Conservation (phyloP, 1,140 invertebrate species). For the Calephelis nemesis region DNA sequence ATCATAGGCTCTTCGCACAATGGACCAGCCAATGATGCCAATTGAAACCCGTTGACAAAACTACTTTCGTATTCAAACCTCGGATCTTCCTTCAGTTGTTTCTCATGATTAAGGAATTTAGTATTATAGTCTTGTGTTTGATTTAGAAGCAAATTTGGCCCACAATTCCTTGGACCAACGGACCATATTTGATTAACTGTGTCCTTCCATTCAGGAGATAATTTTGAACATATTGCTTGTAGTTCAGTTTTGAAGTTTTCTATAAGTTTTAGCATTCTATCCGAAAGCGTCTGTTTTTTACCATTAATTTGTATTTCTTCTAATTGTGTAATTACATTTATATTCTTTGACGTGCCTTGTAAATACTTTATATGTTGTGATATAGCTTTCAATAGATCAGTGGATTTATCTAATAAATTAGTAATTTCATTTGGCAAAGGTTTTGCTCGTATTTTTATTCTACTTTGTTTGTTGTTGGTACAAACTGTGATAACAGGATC, state of each 20-base stretch:
- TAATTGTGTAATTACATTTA: slow-evolving; percentile 54
- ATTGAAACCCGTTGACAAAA: slow-evolving; percentile 96
- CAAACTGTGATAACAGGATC: slow-evolving; percentile 81
- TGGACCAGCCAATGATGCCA: slow-evolving; percentile 93
- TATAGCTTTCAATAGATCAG: slow-evolving; percentile 79
- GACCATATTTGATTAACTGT: slow-evolving; percentile 91
- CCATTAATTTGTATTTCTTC: slow-evolving; percentile 50
- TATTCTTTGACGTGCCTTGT: slow-evolving; percentile 56
- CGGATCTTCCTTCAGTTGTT: slow-evolving; percentile 69
- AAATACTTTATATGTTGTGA: slow-evolving; percentile 67
- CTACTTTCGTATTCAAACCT: slow-evolving; percentile 85
- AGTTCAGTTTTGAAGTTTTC: slow-evolving; percentile 84
- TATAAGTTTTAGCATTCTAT: slow-evolving; percentile 80
- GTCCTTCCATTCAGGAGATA: slow-evolving; percentile 80
- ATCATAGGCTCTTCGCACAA: slow-evolving; percentile 98
- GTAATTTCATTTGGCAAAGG: slow-evolving; percentile 89
- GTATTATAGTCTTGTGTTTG: slow-evolving; percentile 81
- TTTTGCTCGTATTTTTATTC: slow-evolving; percentile 87
- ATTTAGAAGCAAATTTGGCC: slow-evolving; percentile 94
- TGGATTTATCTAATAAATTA: slow-evolving; percentile 80
- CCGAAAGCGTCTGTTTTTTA: slow-evolving; percentile 58
- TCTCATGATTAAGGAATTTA: slow-evolving; percentile 67
- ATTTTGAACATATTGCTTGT: slow-evolving; percentile 81
- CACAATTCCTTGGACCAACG: slow-evolving; percentile 93
- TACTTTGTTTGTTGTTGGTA: slow-evolving; percentile 86